Base-by-base conservation (phyloP, 2,113 vertebrate species). In the Indicator maculatus region DNA sequence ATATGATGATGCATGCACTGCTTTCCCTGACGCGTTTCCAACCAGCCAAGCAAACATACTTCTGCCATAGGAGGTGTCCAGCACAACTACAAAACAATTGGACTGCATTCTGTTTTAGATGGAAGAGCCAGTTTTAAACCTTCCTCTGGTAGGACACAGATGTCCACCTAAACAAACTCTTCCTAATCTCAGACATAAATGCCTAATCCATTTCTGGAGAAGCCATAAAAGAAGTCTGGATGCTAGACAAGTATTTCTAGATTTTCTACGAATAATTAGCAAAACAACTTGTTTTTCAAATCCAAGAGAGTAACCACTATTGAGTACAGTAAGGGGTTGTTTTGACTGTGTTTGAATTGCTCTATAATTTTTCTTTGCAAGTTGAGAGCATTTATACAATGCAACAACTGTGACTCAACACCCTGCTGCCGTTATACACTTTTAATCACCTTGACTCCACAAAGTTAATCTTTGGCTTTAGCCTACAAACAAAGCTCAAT, bases 1-100 rank as follows among this genome's bases (percentile, higher is more conserved):
- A 41, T 5, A 16, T 0, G 1, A 56, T 0, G 0, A 77, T 3
- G 10, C 17, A 30, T 0, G 0, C 2, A 0, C 1, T 23, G 33
- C 39, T 79, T 33, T 72, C 38, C 74, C 6, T 82, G 66, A 1
- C 0, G 16, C 24, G 60, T 47, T 74, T 71, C 80, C 76, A 50
- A 45, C 8, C 19, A 0, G 11, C 24, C 52, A 78, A 50, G 75
- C 56, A 52, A 41, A 23, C 3, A 0, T 4, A 1, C 8, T 16
- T 41, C 36, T 4, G 4, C 9, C 39, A 38, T 9, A 27, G 26
- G 20, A 23, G 28, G 20, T 20, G 50, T 47, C 52, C 19, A 67
- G 44, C 55, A 83, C 52, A 30, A 21, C 56, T 9, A 28, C 6
- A 39, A 16, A 15, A n/a, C 50, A 76, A 11, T 16, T 11, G 11